Percentiles rank a stretch among this genome's conserved stretches.
Conservation (phyloP, 2,888 invertebrate genomes). For the Ellobium chinense region DNA sequence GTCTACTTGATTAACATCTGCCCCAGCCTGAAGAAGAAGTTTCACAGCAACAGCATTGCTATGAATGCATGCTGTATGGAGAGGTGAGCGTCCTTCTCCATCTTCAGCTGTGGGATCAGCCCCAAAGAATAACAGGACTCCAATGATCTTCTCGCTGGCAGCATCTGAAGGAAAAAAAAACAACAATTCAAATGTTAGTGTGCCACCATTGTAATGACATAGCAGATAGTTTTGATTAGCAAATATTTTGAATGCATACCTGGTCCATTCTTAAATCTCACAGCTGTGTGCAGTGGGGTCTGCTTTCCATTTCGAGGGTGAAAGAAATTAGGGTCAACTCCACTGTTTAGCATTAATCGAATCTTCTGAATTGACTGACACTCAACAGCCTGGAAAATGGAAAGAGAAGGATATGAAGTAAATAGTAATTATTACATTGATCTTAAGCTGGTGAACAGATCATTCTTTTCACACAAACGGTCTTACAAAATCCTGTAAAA, state of each 20-base stretch:
- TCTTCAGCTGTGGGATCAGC: conserved; percentile 31
- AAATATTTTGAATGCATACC: background rate
- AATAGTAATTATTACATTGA: background rate
- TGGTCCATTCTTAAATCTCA: conserved; percentile 9
- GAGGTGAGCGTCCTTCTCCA: conserved; percentile 3
- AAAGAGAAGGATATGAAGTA: background rate
- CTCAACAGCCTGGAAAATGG: conserved; percentile 15
- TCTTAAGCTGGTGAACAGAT: background rate
- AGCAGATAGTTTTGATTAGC: no score
- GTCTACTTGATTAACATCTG: conserved; percentile 23
- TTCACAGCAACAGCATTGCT: conserved; percentile 7
- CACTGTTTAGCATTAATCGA: conserved; percentile 24
- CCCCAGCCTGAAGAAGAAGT: conserved; percentile 32
- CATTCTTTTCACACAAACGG: no score
- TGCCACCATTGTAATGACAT: background rate
- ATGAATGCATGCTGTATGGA: conserved; percentile 10
- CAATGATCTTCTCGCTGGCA: conserved; percentile 27
- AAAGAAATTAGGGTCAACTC: conserved; percentile 36
- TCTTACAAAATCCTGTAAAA: no score
- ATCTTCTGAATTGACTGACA: conserved; percentile 25
- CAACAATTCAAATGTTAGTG: background rate
- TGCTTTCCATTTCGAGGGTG: background rate
- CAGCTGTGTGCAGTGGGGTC: conserved; percentile 32
- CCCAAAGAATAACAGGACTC: conserved; percentile 36
- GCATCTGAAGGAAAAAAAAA: background rate